Evolutionary conservation across 2,888 invertebrate genomes (phyloP).

Genomic region (Campaea margaritaria): DNA sequence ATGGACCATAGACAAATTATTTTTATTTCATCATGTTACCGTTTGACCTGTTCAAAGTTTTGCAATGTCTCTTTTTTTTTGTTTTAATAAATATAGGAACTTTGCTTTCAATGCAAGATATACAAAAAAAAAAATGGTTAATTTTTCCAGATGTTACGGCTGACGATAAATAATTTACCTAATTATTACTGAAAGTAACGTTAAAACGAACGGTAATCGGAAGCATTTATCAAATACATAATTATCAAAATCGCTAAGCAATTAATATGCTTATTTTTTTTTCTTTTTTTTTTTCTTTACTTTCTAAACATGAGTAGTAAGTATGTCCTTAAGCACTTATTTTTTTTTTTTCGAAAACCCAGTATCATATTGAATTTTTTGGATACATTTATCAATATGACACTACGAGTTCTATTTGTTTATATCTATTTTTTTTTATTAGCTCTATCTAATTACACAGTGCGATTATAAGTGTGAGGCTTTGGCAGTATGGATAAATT

Average conservation of each 20-base stretch:
- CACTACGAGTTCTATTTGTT: slow-evolving; percentile 57
- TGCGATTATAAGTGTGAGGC: slow-evolving; percentile 73
- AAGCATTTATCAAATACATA: slow-evolving; percentile 65
- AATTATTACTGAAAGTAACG: slow-evolving; percentile 42
- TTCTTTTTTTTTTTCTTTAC: slow-evolving; percentile 56
- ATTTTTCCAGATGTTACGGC: slow-evolving; percentile 39
- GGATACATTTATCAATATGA: slow-evolving; percentile 42
- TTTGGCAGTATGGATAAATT: slow-evolving; percentile 68
- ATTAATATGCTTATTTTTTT: slow-evolving; percentile 59
- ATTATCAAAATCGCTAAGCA: slow-evolving; percentile 70
- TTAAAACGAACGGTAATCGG: slow-evolving; percentile 55
- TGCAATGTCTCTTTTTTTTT: slow-evolving; percentile 48
- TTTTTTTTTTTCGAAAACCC: slow-evolving; percentile 61
- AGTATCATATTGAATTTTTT: slow-evolving; percentile 45
- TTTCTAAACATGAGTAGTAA: slow-evolving; percentile 69
- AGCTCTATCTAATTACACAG: slow-evolving; percentile 78
- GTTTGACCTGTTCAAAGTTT: slow-evolving; percentile 58
- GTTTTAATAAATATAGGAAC: slow-evolving; percentile 80
- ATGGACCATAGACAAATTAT: slow-evolving; percentile 73
- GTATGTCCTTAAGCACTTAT: slow-evolving; percentile 75
- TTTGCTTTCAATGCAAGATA: slow-evolving; percentile 78
- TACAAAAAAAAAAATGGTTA: slow-evolving; percentile 40
- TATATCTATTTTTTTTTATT: slow-evolving; percentile 66
- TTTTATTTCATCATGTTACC: slow-evolving; percentile 45
- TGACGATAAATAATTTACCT: slow-evolving; percentile 45